Evolutionary conservation across 2,888 invertebrate genomes (phyloP).

Genomic region (Deilephila porcellus): DNA sequence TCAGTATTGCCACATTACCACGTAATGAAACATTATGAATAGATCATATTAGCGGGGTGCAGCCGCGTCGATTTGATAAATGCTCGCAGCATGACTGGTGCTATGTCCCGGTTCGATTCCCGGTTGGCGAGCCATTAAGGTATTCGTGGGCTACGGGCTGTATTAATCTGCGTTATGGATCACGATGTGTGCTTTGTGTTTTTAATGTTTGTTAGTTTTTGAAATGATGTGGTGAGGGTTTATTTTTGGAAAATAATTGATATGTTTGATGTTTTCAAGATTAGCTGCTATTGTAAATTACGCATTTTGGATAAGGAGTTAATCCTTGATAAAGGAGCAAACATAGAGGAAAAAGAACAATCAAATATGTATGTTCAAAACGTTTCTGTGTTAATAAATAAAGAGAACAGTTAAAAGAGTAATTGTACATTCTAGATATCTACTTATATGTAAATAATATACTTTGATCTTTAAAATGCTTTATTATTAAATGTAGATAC

Average conservation of each 20-base stretch:
- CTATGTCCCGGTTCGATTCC: conserved; percentile 66
- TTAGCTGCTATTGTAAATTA: no score
- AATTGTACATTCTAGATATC: no score
- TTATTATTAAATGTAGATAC: not conserved
- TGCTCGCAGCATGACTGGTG: conserved; percentile 74
- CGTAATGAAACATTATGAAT: conserved; percentile 84
- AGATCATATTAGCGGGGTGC: conserved; percentile 77
- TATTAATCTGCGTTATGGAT: conserved; percentile 12
- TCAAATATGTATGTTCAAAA: no score
- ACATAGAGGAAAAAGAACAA: no score
- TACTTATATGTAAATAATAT: no score
- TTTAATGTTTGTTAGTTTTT: not conserved
- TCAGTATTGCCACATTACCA: conserved; percentile 61
- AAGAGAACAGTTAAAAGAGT: no score
- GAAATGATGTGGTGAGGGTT: not conserved
- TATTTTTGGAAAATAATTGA: no score
- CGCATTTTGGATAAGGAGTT: no score
- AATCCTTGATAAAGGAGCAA: no score
- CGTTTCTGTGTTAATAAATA: no score
- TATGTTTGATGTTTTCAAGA: no score
- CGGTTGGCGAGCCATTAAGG: conserved; percentile 66
- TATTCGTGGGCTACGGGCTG: conserved; percentile 38
- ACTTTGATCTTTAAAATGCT: no score
- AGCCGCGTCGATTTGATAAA: conserved; percentile 78
- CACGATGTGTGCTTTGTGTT: not conserved